These are phyloP conservation scores for Perccottus glenii DNA, from an alignment of 2,113 vertebrate species.

Conservation along the genomic window DNA sequence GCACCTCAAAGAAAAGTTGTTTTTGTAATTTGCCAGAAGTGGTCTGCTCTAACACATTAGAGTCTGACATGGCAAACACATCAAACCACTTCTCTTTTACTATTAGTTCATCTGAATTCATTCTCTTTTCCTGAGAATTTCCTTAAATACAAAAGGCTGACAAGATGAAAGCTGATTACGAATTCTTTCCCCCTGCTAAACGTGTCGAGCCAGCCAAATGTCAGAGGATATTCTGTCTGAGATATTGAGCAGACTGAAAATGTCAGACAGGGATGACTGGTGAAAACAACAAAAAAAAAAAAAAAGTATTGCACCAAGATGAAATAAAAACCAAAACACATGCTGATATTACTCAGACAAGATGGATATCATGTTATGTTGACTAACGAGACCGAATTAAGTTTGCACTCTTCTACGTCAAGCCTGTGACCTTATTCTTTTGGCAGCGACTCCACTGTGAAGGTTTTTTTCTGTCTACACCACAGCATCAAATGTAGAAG, in stretches of 20 bases:
- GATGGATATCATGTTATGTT: slow-evolving; percentile 30
- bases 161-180: slow-evolving; percentile 56
- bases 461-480: slow-evolving; percentile 9
- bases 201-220: slow-evolving; percentile 66
- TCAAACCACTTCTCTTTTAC: slow-evolving; percentile 23
- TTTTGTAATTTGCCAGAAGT: slow-evolving; percentile 55
- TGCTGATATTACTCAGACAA: slow-evolving; percentile 30
- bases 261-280: slow-evolving; percentile 59
- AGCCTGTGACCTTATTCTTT: slow-evolving; percentile 44
- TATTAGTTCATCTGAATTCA: slow-evolving; percentile 25
- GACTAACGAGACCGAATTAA: slow-evolving; percentile 23
- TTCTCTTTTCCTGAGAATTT: slow-evolving; percentile 23
- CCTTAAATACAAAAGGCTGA: slow-evolving; percentile 46
- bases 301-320: slow-evolving; percentile 10
- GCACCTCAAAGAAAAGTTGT: slow-evolving; percentile 22
- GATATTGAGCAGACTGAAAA: slow-evolving; percentile 74
- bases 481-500: slow-evolving; percentile 18
- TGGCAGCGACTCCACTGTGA: slow-evolving; percentile 22
- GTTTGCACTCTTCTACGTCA: slow-evolving; percentile 16
- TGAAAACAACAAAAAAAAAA: slow-evolving; percentile 10
- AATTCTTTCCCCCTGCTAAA: slow-evolving; percentile 62
- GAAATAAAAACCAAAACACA: slow-evolving; percentile 44
- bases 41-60: slow-evolving; percentile 46
- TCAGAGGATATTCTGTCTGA: slow-evolving; percentile 72
- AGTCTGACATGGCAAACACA: slow-evolving; percentile 36